Evolutionary conservation across 1,140 invertebrate species (phyloP), one percentile per base, ranked within the genome.

Genomic region (Carposina sasakii): DNA sequence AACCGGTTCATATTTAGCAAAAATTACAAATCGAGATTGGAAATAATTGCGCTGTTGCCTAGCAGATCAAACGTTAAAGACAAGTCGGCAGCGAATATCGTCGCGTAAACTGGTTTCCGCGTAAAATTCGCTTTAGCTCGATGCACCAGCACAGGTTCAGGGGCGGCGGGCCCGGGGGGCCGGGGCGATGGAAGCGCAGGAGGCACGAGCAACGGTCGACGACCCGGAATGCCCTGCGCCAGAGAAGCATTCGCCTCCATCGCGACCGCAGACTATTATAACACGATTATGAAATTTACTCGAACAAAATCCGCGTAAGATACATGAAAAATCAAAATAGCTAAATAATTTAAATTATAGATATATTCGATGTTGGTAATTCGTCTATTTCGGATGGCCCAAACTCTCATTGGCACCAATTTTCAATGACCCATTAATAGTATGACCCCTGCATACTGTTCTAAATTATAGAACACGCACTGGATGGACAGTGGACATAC

Each of bases 51-150:
- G n/a, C 24, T 28, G 24, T 28, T 28, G 24, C 12, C 12, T 6
- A 28, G 6, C 12, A 12, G 24, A 28, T 6, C 24, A 28, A 28
- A 28, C 24, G 24, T n/a, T n/a, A n/a, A n/a, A n/a, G n/a, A n/a
- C 54, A 48, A 62, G 65, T 46, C 56, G 57, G 57, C 51, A 58
- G 64, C 59, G 59, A 63, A 67, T 72, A 71, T 71, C 73, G 70
- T 57, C 61, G 57, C 52, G 55, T 56, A 79, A 82, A 82, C 78
- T 69, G 76, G 78, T 82, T 82, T 76, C 68, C 68, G 65, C 67
- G 65, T 73, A 72, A 81, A 78, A 76, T 79, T 79, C 65, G 70
- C 75, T 67, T 78, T 76, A 68, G 74, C 71, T 71, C 68, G 60
- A 67, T 79, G 76, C 74, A 79, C 73, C 71, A 73, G 63, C 63